These are phyloP conservation scores for Chymomyza caudatula DNA, from an alignment of 2,888 invertebrate genomes.

Conservation along the genomic window DNA sequence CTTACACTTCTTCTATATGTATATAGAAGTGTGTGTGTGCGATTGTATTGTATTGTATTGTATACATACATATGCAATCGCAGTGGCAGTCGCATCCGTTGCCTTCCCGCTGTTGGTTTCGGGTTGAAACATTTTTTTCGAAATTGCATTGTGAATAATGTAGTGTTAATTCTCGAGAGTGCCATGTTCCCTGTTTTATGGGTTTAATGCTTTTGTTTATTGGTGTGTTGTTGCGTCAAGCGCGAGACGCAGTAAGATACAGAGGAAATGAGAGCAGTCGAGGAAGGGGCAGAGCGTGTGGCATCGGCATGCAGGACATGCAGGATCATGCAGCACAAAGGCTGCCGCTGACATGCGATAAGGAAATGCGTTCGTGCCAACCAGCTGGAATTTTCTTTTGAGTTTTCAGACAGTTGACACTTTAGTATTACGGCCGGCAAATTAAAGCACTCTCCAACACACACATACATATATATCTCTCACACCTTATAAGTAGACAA, in stretches of 20 bases:
- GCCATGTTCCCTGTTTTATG: constrained; percentile 73
- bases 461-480: not conserved
- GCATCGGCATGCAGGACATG: not conserved
- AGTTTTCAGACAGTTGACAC: constrained; percentile 17
- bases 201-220: constrained; percentile 73
- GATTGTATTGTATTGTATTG: not conserved
- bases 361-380: constrained; percentile 48
- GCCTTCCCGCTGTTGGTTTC: not conserved
- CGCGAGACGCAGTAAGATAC: not conserved
- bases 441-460: constrained; percentile 32
- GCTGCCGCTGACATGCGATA: constrained; percentile 59
- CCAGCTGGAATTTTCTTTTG: constrained; percentile 31
- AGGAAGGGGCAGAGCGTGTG: not conserved
- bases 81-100: not conserved
- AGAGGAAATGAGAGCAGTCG: not conserved
- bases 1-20: too few species aligned
- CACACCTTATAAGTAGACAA: not conserved
- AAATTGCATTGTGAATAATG: constrained; percentile 74
- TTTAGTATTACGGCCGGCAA: constrained; percentile 20
- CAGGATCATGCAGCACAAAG: not conserved
- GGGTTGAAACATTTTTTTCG: constrained; percentile 27
- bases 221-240: constrained; percentile 65
- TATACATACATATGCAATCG: not conserved
- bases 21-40: not conserved
- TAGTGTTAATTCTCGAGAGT: constrained; percentile 75